Evolutionary conservation across 2,113 vertebrate species (phyloP), one percentile per base, ranked within the genome.

Genomic region (Lates calcarifer): DNA sequence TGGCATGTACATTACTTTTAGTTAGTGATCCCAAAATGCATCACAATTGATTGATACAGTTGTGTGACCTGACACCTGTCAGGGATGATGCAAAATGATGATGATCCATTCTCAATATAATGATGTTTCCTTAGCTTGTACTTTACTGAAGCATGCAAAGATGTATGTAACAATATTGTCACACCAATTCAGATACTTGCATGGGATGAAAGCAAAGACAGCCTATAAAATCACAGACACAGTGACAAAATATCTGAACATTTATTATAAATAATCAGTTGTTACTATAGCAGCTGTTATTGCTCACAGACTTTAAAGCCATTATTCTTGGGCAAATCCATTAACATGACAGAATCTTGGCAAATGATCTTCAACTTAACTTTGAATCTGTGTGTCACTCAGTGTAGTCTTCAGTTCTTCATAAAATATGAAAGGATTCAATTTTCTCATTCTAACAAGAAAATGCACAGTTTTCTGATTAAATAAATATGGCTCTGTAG

Each of bases 191-290:
- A 43, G 35, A 6, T 75, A 37, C 17, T 51, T 53, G 22, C 17
- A 45, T 14, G 13, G 17, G 28, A 49, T 61, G 5, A 41, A 69
- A 39, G 26, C 17, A 31, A 49, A 26, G 22, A 39, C 20, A 26
- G 33, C 7, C 31, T 29, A 17, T 29, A 20, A 35, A 70, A 57
- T 14, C 24, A 26, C 10, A 2, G 6, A 56, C n/a, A 65, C 10
- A 56, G 14, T n/a, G 13, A 58, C 20, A 24, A 66, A 53, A 60
- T n/a, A 53, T 57, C 5, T 14, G 35, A 45, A 74, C 29, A 62
- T 74, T 68, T 83, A 78, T 62, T 73, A 60, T 53, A 62, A 77
- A 58, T 57, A 18, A 65, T 24, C 24, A 76, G 56, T 12, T 71
- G 47, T 20, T 65, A 29, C 9, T 29, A 29, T 18, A 39, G 65